These are phyloP conservation scores for Drosophila subquinaria DNA, from an alignment of 2,888 invertebrate species.

Conservation along the genomic window DNA sequence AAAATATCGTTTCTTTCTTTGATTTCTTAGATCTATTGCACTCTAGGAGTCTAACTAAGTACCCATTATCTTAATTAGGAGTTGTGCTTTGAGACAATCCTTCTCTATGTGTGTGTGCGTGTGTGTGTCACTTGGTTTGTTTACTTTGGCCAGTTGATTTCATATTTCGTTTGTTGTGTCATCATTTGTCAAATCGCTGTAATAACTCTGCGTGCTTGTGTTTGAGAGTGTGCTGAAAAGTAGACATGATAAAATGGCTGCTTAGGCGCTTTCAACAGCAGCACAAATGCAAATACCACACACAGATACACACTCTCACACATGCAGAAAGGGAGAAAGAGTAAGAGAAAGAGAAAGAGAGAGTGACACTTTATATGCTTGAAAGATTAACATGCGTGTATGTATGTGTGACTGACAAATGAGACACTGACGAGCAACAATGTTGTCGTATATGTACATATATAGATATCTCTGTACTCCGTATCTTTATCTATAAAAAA, in stretches of 20 bases:
- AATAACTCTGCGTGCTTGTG: slow-evolving; percentile 12
- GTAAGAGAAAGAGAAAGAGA: neutral
- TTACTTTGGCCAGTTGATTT: slow-evolving; percentile 40
- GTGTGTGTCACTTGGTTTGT: slow-evolving; percentile 23
- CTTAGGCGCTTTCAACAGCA: slow-evolving; percentile 73
- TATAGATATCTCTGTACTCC: slow-evolving; percentile 56
- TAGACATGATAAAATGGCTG: slow-evolving; percentile 79
- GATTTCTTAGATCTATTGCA: neutral
- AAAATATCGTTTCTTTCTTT: too few relatives aligned
- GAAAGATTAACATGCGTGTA: slow-evolving; percentile 19
- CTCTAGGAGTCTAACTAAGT: slow-evolving; percentile 1
- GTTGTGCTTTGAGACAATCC: slow-evolving; percentile 6
- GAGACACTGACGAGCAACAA: slow-evolving; percentile 67
- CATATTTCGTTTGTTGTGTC: slow-evolving; percentile 53
- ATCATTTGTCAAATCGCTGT: slow-evolving; percentile 69
- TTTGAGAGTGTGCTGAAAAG: slow-evolving; percentile 51
- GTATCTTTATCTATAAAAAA: slow-evolving; percentile 18
- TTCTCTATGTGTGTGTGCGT: neutral
- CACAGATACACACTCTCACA: slow-evolving; percentile 12
- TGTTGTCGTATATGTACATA: slow-evolving; percentile 62
- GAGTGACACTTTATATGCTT: slow-evolving; percentile 33
- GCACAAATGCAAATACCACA: slow-evolving; percentile 56
- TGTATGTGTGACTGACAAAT: slow-evolving; percentile 51
- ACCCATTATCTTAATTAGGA: slow-evolving; percentile 24
- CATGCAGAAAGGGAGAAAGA: neutral